Base-by-base conservation (phyloP, 2,797 vertebrate genomes). In the Parauchenoglanis punctatus region DNA sequence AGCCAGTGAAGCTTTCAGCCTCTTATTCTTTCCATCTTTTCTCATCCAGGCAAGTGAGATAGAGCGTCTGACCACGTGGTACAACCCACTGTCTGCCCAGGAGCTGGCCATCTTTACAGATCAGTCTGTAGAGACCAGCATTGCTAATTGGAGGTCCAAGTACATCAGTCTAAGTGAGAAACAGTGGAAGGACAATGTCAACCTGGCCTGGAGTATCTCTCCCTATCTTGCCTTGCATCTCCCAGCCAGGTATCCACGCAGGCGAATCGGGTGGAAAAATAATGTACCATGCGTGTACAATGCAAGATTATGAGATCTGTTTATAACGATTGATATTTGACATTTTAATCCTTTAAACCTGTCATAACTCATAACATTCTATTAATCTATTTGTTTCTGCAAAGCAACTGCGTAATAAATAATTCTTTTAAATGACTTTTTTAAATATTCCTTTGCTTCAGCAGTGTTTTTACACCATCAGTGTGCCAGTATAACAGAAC, bases 141-240 rank as follows among this genome's bases (percentile, higher is more conserved):
- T 99, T 75, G 96, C 97, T 90, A 99, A 99, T 94, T 99, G 98
- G 98, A 96, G 97, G 89, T 99, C 98, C 88, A 99, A 99, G 77
- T 99, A 99, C 91, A 97, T 98, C 93, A 97, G 96, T 88, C 94
- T 99, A 84, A 99, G 96, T 1, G 98, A 99, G 94, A 99, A 99
- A 87, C 98, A 99, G 81, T 99, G 98, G 98, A 99, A 99, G 83
- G 98, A 99, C 94, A 98, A 99, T 0, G 97, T 99, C 49, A 99
- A 99, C 93, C 94, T 99, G 52, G 98, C 98, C 76, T 99, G 98
- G 98, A 97, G 95, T 87, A 99, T 99, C 90, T 97, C 98, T 4
- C 97, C 98, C 1, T 95, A 98, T 92, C 96, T 99, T 88, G 98
- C 98, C 0, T 95, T 99, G 91, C 98, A 99, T 91, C 93, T 99